Conservation (phyloP, 1,140 invertebrate species). For the Eubasilissa regina region DNA sequence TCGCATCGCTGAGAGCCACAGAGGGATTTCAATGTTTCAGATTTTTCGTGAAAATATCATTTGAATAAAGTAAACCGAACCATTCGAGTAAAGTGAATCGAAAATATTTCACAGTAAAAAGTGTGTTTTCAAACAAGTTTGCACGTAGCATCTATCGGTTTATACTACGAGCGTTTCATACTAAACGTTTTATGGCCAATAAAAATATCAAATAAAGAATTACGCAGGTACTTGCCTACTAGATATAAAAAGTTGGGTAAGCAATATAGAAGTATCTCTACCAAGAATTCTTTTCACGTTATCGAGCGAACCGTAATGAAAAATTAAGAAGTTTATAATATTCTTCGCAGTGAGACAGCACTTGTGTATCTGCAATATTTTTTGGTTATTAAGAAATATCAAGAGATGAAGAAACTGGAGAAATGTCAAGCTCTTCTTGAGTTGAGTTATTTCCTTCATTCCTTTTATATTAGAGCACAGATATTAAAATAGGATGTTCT, state of each 20-base stretch:
- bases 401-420: constrained; percentile 13
- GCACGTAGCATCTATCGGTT: too few species aligned
- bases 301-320: not conserved
- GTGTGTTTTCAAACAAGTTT: too few species aligned
- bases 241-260: not conserved
- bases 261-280: not conserved
- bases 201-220: too few species aligned
- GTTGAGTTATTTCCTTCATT: constrained; percentile 10
- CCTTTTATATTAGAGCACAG: not conserved
- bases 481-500: not conserved
- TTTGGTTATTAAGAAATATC: constrained; percentile 16
- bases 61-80: too few species aligned
- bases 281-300: not conserved
- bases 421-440: constrained; percentile 5
- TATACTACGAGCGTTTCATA: too few species aligned
- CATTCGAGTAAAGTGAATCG: too few species aligned
- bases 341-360: constrained; percentile 3
- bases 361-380: not conserved
- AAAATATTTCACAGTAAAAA: too few species aligned
- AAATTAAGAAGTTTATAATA: constrained; percentile 29
- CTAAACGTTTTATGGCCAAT: too few species aligned
- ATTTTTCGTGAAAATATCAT: too few species aligned
- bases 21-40: too few species aligned
- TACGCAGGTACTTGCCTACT: too few species aligned
- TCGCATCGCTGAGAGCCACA: too few species aligned